Conservation (phyloP, 2,888 invertebrate species). For the Drosophila atroscutellata region DNA sequence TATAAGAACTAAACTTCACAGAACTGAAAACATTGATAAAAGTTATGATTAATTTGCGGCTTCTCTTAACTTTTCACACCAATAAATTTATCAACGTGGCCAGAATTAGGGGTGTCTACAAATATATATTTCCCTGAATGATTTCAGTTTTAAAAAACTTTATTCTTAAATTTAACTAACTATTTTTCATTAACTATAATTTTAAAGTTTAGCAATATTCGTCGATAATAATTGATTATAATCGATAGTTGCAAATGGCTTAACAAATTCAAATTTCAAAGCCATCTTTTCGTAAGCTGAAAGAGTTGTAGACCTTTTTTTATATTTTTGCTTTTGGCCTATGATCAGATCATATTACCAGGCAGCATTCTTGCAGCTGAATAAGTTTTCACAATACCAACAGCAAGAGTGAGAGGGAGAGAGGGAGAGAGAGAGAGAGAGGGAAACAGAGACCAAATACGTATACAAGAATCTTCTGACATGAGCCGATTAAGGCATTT, state of each 20-base stretch:
- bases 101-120: background rate
- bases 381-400: conserved; percentile 53
- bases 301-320: conserved; percentile 44
- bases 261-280: conserved; percentile 23
- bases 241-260: conserved; percentile 9
- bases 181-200: no score
- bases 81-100: background rate
- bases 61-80: background rate
- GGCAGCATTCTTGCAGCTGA: conserved; percentile 70
- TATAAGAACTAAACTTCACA: background rate
- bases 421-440: background rate
- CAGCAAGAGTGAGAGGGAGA: background rate
- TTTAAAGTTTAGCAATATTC: background rate
- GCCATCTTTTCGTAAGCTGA: conserved; percentile 40
- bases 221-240: conserved; percentile 4
- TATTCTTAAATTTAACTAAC: no score
- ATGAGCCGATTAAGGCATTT: conserved; percentile 85
- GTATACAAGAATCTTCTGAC: conserved; percentile 75
- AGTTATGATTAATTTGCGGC: no score
- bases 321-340: conserved; percentile 38
- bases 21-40: background rate
- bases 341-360: conserved; percentile 68
- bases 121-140: background rate
- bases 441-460: background rate
- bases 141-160: background rate